Conservation (phyloP, 2,797 vertebrate species). For the Oryzias sinensis region DNA sequence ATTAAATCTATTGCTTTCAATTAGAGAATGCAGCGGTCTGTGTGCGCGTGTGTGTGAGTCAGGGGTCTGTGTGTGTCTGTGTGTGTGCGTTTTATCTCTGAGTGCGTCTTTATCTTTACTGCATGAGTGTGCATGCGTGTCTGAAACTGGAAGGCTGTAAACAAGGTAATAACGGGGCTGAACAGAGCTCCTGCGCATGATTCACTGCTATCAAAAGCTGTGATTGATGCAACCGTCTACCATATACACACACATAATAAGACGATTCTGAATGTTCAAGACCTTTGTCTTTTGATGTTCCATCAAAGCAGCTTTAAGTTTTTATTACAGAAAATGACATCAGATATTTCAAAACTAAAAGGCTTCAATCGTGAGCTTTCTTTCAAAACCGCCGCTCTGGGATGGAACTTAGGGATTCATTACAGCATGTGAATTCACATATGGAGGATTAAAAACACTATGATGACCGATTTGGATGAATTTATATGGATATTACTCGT, state of each 20-base stretch:
- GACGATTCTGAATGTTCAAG: background rate
- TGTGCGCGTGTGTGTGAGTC: constrained; percentile 1
- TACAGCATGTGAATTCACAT: too few relatives aligned
- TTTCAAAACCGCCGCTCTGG: too few relatives aligned
- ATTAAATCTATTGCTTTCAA: constrained; percentile 49
- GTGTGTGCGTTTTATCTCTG: constrained; percentile 9
- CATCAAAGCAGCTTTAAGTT: too few relatives aligned
- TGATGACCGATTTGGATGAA: too few relatives aligned
- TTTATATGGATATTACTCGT: too few relatives aligned
- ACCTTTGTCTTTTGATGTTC: background rate
- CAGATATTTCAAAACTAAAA: too few relatives aligned
- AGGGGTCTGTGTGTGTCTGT: constrained; percentile 19
- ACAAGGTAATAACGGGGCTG: constrained; percentile 32
- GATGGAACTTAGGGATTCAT: too few relatives aligned
- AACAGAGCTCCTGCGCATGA: constrained; percentile 5
- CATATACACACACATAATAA: background rate
- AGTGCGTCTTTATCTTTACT: constrained; percentile 14
- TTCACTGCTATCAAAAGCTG: constrained; percentile 8
- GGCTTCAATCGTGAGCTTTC: too few relatives aligned
- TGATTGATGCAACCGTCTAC: constrained; percentile 11
- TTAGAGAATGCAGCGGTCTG: constrained; percentile 19
- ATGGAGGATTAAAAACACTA: too few relatives aligned
- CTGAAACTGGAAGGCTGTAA: constrained; percentile 10
- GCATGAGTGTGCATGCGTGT: constrained; percentile 16
- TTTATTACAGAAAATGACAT: too few relatives aligned